Base-by-base conservation (phyloP, 2,888 invertebrate species). In the Phrixothrix hirtus region DNA sequence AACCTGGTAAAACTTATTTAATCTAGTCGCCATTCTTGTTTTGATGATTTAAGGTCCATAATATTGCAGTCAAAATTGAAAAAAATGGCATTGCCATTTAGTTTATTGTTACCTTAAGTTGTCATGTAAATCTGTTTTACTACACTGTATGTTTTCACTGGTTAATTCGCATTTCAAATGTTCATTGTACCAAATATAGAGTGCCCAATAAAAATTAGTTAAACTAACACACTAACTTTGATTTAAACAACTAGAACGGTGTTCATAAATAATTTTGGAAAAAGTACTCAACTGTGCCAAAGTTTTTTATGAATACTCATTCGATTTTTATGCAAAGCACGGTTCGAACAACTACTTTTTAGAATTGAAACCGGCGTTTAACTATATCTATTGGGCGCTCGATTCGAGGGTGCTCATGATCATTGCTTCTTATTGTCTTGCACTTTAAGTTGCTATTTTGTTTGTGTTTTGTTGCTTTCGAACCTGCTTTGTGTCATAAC, bases 141-240 rank as follows among this genome's bases (percentile, higher is more conserved):
- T 44, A 21, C 7, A 21, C 21, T 21, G 37, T 55, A 50, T 43
- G 47, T 51, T 45, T 34, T 43, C 55, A 55, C 63, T 62, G 59
- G 61, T 61, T 62, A 55, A 54, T 45, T 34, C 55, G 57, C 60
- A 61, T 58, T 45, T 44, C 39, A 51, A 34, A 30, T 56, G 36
- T 50, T 46, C 49, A 52, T 49, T 51, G 58, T 61, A 59, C 50
- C 42, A 46, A 31, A 41, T 47, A 55, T 46, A 70, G 75, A 74
- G 75, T 75, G 75, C 75, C 75, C 75, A 75, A 75, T 75, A 75
- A 75, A 74, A 72, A 65, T 69, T 65, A 67, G 69, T 71, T 72
- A 68, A 69, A 74, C 70, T 72, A 72, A 74, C 59, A 68, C 45
- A 70, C 66, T 71, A 73, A 71, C 65, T 69, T 70, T 62, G 57